Evolutionary conservation across 92 coral and sea anemone species (phyloP).

Genomic region (Porites rus): DNA sequence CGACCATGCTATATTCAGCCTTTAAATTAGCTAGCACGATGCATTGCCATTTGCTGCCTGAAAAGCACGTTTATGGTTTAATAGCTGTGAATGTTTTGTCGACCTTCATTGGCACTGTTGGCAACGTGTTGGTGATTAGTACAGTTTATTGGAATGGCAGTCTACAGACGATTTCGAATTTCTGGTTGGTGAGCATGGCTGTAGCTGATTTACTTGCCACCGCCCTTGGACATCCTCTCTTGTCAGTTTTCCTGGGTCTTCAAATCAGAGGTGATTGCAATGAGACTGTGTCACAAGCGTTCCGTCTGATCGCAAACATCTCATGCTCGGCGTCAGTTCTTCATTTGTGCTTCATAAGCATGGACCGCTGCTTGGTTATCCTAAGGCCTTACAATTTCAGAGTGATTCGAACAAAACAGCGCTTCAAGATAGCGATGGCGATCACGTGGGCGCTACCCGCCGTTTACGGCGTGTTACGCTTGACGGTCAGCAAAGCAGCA

Average conservation of each 20-base stretch:
- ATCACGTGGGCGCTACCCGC: conserved; percentile 74
- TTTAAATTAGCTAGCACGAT: not conserved
- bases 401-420: conserved; percentile 58
- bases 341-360: conserved; percentile 75
- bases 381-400: conserved; percentile 66
- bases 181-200: conserved; percentile 74
- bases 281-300: conserved; percentile 57
- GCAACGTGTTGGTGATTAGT: conserved; percentile 79
- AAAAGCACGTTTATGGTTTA: conserved; percentile 61
- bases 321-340: conserved; percentile 74
- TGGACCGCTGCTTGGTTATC: conserved; percentile 80
- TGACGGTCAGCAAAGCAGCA: conserved; percentile 65
- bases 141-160: conserved; percentile 70
- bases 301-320: conserved; percentile 75
- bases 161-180: conserved; percentile 81
- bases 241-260: conserved; percentile 63
- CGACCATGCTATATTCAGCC: not conserved
- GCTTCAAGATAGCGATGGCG: conserved; percentile 60
- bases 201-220: conserved; percentile 73
- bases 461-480: conserved; percentile 65
- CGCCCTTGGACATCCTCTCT: conserved; percentile 65
- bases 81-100: conserved; percentile 67
- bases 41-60: conserved; percentile 28
- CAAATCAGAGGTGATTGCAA: conserved; percentile 49
- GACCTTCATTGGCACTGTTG: conserved; percentile 75